Evolutionary conservation across 2,113 vertebrate genomes (phyloP), one percentile per base, ranked within the genome.

Genomic region (Mixornis gularis): DNA sequence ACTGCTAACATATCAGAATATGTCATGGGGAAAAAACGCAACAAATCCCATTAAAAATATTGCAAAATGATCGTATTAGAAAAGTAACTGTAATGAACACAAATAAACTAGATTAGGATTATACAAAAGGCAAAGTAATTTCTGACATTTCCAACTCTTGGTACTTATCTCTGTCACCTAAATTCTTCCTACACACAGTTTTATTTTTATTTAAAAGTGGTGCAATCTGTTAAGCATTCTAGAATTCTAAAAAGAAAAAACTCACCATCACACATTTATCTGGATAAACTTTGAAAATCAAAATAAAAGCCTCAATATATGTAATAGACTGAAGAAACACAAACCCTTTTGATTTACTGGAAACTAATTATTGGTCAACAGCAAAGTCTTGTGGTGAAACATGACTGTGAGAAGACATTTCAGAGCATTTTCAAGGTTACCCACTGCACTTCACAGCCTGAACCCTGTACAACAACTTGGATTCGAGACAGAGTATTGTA

Each of bases 11-110:
- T 38, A 80, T 8, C 46, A 90, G 27, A 88, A 38, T 20, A 88
- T 9, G 11, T 19, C 26, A 62, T 2, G 41, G 22, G 21, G 3
- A 49, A 65, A 36, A 1, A 3, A 0, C 0, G 1, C 14, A 46
- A 48, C 12, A 60, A 68, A 30, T 13, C 10, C 12, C 7, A 6
- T 38, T 5, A 74, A 82, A 71, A 65, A 51, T 14, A 43, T 0
- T 40, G 40, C 44, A 84, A 48, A 7, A 76, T 38, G 12, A 46
- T 52, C 21, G 17, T 85, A 38, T 6, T 40, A 58, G 29, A 53
- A 66, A 86, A 69, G 9, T 55, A 51, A 82, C 9, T 2, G 0
- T 7, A 84, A 80, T 29, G 52, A 74, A 78, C 13, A 77, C 44
- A 69, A 55, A 58, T 24, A 52, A 66, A 77, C 22, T 69, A 86